Conservation (phyloP, 2,113 vertebrate species). For the Pygathrix nemaeus region DNA sequence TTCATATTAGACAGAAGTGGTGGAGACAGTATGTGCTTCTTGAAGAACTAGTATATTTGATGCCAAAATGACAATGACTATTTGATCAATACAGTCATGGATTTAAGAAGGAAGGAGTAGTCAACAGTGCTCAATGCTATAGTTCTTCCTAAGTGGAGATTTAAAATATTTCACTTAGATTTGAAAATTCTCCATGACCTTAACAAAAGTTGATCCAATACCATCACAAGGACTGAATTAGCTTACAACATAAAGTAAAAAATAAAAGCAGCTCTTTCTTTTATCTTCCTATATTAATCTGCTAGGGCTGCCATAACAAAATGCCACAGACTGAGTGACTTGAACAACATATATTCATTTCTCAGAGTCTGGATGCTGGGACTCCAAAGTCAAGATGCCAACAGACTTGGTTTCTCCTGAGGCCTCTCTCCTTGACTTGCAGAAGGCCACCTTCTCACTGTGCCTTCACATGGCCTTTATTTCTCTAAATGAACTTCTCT, state of each 20-base stretch:
- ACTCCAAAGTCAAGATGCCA: background rate
- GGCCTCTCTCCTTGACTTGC: background rate
- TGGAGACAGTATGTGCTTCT: background rate
- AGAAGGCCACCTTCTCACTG: background rate
- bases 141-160: background rate
- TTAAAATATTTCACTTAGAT: background rate
- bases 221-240: background rate
- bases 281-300: background rate
- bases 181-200: background rate
- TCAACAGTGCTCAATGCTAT: background rate
- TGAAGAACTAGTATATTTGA: background rate
- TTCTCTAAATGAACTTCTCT: background rate
- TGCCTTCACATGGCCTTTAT: background rate
- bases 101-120: background rate
- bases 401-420: background rate
- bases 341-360: background rate
- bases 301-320: background rate
- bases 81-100: background rate
- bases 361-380: background rate
- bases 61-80: background rate
- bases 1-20: background rate
- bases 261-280: background rate
- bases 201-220: background rate
- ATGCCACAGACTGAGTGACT: no score
- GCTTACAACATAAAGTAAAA: background rate